Base-by-base conservation (phyloP, 1,140 invertebrate genomes). In the Drosophila ananassae region DNA sequence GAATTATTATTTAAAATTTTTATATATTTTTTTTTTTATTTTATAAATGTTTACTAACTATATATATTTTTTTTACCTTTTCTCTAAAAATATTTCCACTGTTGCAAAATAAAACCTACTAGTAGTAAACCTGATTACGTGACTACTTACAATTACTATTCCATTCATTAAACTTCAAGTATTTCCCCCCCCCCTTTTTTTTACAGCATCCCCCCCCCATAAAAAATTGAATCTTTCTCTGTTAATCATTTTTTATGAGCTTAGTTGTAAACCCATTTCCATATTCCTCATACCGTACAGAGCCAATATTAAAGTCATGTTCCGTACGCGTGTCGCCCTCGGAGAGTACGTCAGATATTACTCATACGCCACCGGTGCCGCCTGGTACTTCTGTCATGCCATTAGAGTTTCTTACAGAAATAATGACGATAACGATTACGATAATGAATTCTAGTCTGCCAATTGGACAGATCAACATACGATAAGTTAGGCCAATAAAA, bases 321-420 rank as follows among this genome's bases (percentile, higher is more conserved):
- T 47, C 28, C 9, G 21, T 4, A 32, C 47, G 59, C 63, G 60
- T 67, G 60, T 67, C 53, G 32, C 32, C 21, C 9, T 32, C 17
- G 7, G 2, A 13, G 41, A 2, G 51, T 46, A 67, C 63, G 60
- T 64, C 52, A 71, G 62, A 81, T 71, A 85, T 85, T 85, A 87
- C 81, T 85, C 81, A 85, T 85, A 67, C 82, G 68, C 67, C 73
- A 73, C 67, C 77, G 61, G 50, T 53, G 60, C 58, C n/a, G 17
- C 25, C 25, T 28, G 25, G 25, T 6, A 28, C 25, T 28, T 6
- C 25, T 74, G 51, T 67, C 50, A 47, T 25, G 22, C 39, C 46
- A 46, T 68, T 58, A 48, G 66, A 66, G 52, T 59, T 17, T 17
- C 51, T 59, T 61, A 57, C 48, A 30, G 25, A 54, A 46, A 57